Conservation (phyloP, 2,797 vertebrate genomes). For the Coracias cyanogaster region DNA sequence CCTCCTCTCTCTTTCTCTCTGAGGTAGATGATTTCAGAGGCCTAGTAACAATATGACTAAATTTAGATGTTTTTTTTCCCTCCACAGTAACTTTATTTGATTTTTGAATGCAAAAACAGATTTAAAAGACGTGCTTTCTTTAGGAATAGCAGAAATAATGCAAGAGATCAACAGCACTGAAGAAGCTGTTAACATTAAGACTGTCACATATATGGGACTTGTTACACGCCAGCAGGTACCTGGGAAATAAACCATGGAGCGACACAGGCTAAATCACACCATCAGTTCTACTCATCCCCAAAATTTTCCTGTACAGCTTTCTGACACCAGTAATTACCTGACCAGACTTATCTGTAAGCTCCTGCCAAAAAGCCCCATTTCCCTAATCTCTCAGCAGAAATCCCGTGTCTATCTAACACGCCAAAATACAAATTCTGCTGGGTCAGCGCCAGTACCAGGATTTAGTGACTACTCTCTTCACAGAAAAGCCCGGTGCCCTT, state of each 20-base stretch:
- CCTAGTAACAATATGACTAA: not conserved
- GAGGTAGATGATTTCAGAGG: not conserved
- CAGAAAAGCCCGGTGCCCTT: not conserved
- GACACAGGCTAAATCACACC: not conserved
- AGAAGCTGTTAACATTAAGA: not conserved
- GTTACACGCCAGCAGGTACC: not conserved
- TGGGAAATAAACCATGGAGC: not conserved
- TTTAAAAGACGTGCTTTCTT: not conserved
- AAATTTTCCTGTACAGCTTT: not conserved
- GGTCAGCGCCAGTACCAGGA: not conserved
- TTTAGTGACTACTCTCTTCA: not conserved
- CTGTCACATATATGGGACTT: not conserved
- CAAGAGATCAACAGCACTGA: not conserved
- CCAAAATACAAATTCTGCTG: not conserved
- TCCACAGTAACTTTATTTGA: not conserved
- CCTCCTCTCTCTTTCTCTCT: accelerated
- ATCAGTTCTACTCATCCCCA: not conserved
- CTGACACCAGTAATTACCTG: constrained; percentile 28
- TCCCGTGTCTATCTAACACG: not conserved
- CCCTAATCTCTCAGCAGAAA: constrained; percentile 37
- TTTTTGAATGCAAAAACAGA: not conserved
- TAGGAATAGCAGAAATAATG: not conserved
- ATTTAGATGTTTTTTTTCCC: not conserved
- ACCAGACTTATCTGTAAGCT: constrained; percentile 6
- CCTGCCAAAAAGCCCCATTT: constrained; percentile 7